phyloP scores from a whole-genome alignment of 2,113 vertebrate species.

The Channa maculata region DNA sequence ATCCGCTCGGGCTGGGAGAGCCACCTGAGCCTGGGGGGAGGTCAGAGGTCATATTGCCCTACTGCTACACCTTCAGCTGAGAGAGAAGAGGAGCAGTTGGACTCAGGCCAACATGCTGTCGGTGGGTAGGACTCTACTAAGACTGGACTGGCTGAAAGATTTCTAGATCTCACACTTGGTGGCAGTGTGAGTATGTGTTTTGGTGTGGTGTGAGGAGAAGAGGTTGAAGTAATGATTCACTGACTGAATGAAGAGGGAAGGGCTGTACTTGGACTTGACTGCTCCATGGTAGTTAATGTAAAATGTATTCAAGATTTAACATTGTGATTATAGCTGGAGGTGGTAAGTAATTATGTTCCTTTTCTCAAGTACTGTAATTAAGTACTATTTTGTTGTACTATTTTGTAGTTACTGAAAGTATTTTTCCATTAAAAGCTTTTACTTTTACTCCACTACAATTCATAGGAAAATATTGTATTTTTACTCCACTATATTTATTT shows the following conservation, averaged over 20 bases:
- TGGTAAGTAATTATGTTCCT: no score
- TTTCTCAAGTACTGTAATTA: no score
- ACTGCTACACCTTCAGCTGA: conserved; percentile 13
- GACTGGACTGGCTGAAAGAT: neutral
- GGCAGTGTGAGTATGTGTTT: conserved; percentile 30
- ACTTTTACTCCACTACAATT: no score
- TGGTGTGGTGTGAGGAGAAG: neutral
- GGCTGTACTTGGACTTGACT: neutral
- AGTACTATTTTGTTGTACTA: no score
- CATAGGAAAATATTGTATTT: no score
- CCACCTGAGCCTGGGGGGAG: conserved; percentile 85
- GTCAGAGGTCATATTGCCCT: conserved; percentile 55
- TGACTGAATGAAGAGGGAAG: neutral
- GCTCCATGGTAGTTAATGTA: neutral
- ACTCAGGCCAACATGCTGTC: conserved; percentile 33
- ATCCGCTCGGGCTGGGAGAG: conserved; percentile 94
- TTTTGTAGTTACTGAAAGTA: no score
- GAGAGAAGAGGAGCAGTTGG: conserved; percentile 60
- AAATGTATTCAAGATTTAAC: neutral
- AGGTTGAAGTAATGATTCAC: conserved; percentile 38
- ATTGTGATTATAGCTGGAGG: no score
- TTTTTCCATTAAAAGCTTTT: no score
- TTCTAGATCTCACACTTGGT: conserved; percentile 33
- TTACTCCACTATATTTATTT: no score
- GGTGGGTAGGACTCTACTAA: conserved; percentile 42